Percentiles rank a stretch among this genome's conserved stretches.
Evolutionary conservation across 1,140 invertebrate species (phyloP).

Genomic region (Scaptomyza hsui): DNA sequence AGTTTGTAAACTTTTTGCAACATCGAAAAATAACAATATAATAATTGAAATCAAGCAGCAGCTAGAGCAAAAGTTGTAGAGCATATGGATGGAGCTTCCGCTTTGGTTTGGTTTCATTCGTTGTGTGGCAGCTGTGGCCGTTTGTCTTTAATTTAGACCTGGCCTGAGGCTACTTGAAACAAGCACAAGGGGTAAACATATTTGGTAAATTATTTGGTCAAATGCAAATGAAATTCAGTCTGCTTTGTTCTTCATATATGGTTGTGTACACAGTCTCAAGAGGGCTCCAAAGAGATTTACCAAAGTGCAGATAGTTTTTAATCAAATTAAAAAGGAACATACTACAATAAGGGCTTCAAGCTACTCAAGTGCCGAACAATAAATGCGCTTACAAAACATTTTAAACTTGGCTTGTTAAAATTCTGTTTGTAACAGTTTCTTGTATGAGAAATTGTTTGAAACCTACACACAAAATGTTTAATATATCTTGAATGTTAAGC

Average conservation of each 20-base stretch:
- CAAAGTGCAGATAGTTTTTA: conserved; percentile 17
- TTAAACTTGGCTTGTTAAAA: no score
- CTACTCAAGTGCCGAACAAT: neutral
- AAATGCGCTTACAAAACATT: neutral
- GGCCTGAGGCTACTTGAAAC: conserved; percentile 40
- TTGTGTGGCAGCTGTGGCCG: conserved; percentile 21
- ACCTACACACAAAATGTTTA: no score
- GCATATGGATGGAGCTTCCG: conserved; percentile 1
- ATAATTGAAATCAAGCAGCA: conserved; percentile 50
- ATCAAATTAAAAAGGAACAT: conserved; percentile 7
- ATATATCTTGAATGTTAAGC: no score
- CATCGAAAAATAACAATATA: conserved; percentile 54
- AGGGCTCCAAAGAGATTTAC: neutral
- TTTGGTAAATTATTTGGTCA: conserved; percentile 65
- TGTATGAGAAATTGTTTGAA: neutral
- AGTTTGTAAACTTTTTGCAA: conserved; percentile 18
- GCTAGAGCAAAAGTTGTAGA: conserved; percentile 12
- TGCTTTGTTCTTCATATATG: conserved; percentile 18
- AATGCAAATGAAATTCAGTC: conserved; percentile 62
- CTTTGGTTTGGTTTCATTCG: neutral
- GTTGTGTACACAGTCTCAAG: neutral
- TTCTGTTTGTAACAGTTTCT: no score
- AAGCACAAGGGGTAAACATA: conserved; percentile 36
- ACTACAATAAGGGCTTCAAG: no score
- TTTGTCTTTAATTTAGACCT: conserved; percentile 66